Evolutionary conservation across 2,113 vertebrate genomes (phyloP), one percentile per base, ranked within the genome.

Genomic region (Tyrannus savana): DNA sequence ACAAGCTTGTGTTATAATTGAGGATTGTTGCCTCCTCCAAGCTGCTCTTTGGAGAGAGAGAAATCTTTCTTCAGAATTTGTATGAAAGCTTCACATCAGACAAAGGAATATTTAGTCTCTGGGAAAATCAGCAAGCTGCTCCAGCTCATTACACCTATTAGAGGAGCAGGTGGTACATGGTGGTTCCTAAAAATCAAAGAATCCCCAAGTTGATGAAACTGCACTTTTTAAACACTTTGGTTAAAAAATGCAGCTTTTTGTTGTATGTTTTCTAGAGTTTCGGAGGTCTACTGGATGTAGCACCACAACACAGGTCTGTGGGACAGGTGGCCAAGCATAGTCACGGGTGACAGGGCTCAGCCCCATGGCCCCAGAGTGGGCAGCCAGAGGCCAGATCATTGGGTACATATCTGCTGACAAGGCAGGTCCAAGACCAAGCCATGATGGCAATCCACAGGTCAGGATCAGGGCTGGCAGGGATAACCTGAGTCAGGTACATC

Each of bases 321-420:
- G 25, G 24, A 14, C 5, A 8, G 15, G 4, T 8, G n/a, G 31
- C 24, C 2, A 2, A 7, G 10, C 50, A 16, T 1, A 7, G 27
- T 1, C 12, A 1, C 0, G 0, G 30, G 1, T 2, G 28, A 7
- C 33, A 8, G 6, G 4, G 23, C 33, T 50, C 67, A 19, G 52
- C 3, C 8, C 18, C 14, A 0, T 10, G 1, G 16, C 0, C 19
- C 21, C 21, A 3, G 3, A 5, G 28, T 0, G 5, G 19, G 15
- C 53, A 30, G 31, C 30, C 19, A 3, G 37, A 30, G 14, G 5
- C 42, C 17, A 3, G 25, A 17, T 10, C 41, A 12, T 7, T 33
- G 33, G 9, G 33, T 41, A 50, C 47, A 1, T 0, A 0, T 1
- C 1, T 5, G 14, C 33, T 25, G 74, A 7, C 15, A 17, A 6